Percentiles rank a stretch among this genome's conserved stretches.
Conservation (phyloP, 1,140 invertebrate species). For the Microplitis mediator region DNA sequence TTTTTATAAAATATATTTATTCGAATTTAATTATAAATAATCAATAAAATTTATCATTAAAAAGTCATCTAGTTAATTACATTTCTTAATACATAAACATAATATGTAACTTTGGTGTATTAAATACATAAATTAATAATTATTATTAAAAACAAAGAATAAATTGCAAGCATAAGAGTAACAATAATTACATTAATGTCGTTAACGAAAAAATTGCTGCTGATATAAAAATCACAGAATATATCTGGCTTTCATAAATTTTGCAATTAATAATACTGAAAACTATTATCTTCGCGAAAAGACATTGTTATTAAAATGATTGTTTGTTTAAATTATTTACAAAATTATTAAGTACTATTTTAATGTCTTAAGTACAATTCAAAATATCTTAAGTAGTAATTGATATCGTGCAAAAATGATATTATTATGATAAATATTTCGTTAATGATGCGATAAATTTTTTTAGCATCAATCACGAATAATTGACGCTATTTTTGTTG, state of each 20-base stretch:
- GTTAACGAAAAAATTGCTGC: not conserved
- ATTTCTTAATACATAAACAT: too few relatives aligned
- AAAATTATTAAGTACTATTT: not conserved
- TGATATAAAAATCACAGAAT: not conserved
- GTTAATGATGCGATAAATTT: too few relatives aligned
- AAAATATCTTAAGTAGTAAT: too few relatives aligned
- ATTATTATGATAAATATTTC: too few relatives aligned
- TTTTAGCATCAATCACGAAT: too few relatives aligned
- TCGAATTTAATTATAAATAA: too few relatives aligned
- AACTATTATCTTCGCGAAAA: not conserved
- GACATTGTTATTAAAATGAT: not conserved
- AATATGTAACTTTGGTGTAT: not conserved
- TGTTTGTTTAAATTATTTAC: not conserved
- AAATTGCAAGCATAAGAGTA: not conserved
- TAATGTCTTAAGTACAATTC: too few relatives aligned
- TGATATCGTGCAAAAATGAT: too few relatives aligned
- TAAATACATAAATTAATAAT: not conserved
- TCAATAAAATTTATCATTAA: too few relatives aligned
- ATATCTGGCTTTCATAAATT: not conserved
- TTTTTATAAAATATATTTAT: too few relatives aligned
- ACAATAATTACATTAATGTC: not conserved
- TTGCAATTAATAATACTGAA: conserved; percentile 19
- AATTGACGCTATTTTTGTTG: too few relatives aligned
- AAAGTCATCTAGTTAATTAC: too few relatives aligned
- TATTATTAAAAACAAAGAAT: not conserved